Evolutionary conservation across 2,797 vertebrate genomes (phyloP).

Genomic region (Eutrigla gurnardus): DNA sequence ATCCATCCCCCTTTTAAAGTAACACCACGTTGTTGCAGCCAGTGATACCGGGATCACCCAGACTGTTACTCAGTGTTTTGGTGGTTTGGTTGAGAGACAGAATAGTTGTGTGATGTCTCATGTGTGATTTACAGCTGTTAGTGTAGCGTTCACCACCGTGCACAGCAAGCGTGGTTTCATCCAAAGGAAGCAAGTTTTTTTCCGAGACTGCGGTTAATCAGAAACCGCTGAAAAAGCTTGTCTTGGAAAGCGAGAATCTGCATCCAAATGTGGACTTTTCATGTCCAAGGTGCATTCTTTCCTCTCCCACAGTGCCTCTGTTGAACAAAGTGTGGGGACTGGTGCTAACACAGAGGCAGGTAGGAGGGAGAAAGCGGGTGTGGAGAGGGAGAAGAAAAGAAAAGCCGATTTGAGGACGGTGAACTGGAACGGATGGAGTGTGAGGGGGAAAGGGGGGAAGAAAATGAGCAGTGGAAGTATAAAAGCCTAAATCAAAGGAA

Average conservation of each 20-base stretch:
- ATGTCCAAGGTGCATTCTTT: slow-evolving; percentile 28
- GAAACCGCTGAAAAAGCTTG: slow-evolving; percentile 21
- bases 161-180: slow-evolving; percentile 21
- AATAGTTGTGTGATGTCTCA: slow-evolving; percentile 8
- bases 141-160: slow-evolving; percentile 30
- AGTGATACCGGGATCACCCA: slow-evolving; percentile 6
- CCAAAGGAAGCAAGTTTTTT: slow-evolving; percentile 16
- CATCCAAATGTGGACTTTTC: slow-evolving; percentile 29
- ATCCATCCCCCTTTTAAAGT: slow-evolving; percentile 5
- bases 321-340: slow-evolving; percentile 28
- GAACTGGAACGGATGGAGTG: slow-evolving; percentile 55
- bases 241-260: slow-evolving; percentile 21
- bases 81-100: slow-evolving; percentile 18
- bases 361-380: slow-evolving; percentile 22
- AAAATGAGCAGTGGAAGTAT: slow-evolving; percentile 54
- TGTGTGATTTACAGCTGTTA: slow-evolving; percentile 47
- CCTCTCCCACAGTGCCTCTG: slow-evolving; percentile 19
- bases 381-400: slow-evolving; percentile 29
- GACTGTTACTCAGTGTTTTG: slow-evolving; percentile 8
- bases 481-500: slow-evolving; percentile 69
- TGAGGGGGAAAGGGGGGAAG: slow-evolving; percentile 27
- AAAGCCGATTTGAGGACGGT: slow-evolving; percentile 44
- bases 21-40: slow-evolving; percentile 5
- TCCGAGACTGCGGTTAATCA: slow-evolving; percentile 18
- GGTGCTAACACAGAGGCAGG: slow-evolving; percentile 22